Base-by-base conservation (phyloP, 2,888 invertebrate genomes). In the Drosophila siamana region DNA sequence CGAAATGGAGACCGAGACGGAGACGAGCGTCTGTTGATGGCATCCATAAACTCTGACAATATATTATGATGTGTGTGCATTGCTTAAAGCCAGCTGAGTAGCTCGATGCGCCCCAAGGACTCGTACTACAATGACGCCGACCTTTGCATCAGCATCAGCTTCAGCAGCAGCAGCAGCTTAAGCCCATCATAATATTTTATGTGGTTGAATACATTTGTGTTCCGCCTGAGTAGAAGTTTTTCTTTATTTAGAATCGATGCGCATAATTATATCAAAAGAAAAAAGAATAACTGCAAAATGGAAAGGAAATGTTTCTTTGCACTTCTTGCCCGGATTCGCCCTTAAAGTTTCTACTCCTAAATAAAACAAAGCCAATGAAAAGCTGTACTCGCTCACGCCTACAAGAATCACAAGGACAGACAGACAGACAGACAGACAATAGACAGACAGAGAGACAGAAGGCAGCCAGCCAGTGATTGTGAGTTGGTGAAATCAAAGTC, bases 401-500 rank as follows among this genome's bases (percentile, higher is more conserved):
- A 6, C 59, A 30, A 52, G 33, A 3, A 26, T 19, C 16, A 24
- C 7, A 33, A 48, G 16, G 26, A n/a, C 38, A 4, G 9, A 19
- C 13, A n/a, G 19, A 51, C 15, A 38, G 15, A 38, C 15, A 11
- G 28, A 36, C 11, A 28, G 19, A 28, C 7, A 47, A 11, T n/a
- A n/a, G 13, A 36, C 13, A 13, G 28, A 41, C 11, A 28, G 16
- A 26, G 26, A 36, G 15, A 16, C 26, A 19, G 16, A 22, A 24
- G 24, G 5, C 24, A 24, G 24, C 24, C 8, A 8, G 33, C 22
- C n/a, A n/a, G n/a, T n/a, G 24, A 24, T 22, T 30, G 44, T 13
- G 55, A 50, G 59, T 67, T 19, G 56, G 66, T 63, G 75, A 75
- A 84, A 84, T 84, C 87, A 84, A 86, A 84, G 83, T 80, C 88